These are phyloP conservation scores for Clarias magur DNA, from an alignment of 2,113 vertebrate genomes.

Conservation along the genomic window DNA sequence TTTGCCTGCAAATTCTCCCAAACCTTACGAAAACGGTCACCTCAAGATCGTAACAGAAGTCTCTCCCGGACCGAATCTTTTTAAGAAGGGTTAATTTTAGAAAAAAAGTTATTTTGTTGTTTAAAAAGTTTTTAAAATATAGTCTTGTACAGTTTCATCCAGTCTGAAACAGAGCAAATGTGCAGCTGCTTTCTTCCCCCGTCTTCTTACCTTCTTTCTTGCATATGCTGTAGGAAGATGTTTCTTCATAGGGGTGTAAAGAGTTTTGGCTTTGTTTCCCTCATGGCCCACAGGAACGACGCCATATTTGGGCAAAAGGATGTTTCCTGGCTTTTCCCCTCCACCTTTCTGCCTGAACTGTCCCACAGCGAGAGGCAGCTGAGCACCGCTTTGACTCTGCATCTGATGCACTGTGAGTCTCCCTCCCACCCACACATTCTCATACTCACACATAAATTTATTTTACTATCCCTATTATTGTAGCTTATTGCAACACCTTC, in stretches of 20 bases:
- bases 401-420: slow-evolving; percentile 72
- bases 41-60: too few species aligned
- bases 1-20: too few species aligned
- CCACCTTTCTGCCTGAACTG: background rate
- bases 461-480: too few species aligned
- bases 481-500: too few species aligned
- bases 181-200: background rate
- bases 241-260: background rate
- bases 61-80: too few species aligned
- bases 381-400: slow-evolving; percentile 68
- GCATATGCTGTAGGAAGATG: background rate
- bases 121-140: background rate
- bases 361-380: slow-evolving; percentile 59
- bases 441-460: background rate
- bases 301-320: slow-evolving; percentile 46
- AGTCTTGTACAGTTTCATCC: background rate
- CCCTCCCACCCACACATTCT: background rate
- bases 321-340: slow-evolving; percentile 49
- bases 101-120: too few species aligned
- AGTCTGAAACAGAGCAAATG: background rate
- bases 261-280: background rate
- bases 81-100: too few species aligned
- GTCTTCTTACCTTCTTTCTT: background rate
- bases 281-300: slow-evolving; percentile 46
- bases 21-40: too few species aligned